A percentile compares a stretch with the other conserved stretches of the same genome.
These are phyloP conservation scores for Arion vulgaris DNA, from an alignment of 1,140 invertebrate genomes.

Conservation along the genomic window DNA sequence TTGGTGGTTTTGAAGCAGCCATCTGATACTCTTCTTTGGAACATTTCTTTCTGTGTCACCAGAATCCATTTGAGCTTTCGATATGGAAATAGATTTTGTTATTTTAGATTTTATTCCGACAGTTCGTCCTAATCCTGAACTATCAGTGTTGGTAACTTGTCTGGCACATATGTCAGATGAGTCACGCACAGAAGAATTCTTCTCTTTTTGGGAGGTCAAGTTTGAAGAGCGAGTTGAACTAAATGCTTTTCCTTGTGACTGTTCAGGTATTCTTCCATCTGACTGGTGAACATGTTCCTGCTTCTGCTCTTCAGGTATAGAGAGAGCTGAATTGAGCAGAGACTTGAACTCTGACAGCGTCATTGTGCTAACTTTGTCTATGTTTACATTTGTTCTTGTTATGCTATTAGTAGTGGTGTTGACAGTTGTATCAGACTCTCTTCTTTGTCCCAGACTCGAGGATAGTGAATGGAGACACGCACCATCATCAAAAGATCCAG, in stretches of 20 bases:
- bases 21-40: slow-evolving; percentile 35
- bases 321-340: slow-evolving; percentile 56
- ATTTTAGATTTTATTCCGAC: no score
- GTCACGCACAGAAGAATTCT: no score
- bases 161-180: no score
- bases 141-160: slow-evolving; percentile 14
- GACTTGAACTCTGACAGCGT: slow-evolving; percentile 65
- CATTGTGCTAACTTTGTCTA: slow-evolving; percentile 62
- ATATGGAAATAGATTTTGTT: slow-evolving; percentile 19
- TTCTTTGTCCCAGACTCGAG: slow-evolving; percentile 35
- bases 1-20: slow-evolving; percentile 24
- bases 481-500: slow-evolving; percentile 30
- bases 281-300: slow-evolving; percentile 2
- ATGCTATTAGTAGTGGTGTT: slow-evolving; percentile 8
- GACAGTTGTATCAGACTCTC: slow-evolving; percentile 17
- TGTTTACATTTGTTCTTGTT: slow-evolving; percentile 37
- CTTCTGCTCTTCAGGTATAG: slow-evolving; percentile 44
- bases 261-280: slow-evolving; percentile 9
- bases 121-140: slow-evolving; percentile 18
- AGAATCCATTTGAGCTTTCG: slow-evolving; percentile 22
- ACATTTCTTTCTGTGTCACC: background rate
- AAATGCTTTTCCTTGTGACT: background rate
- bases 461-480: slow-evolving; percentile 6
- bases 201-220: no score
- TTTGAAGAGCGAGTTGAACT: background rate